These are phyloP conservation scores for Steinernema khuongi DNA, from an alignment of 1,140 invertebrate genomes.

Conservation along the genomic window DNA sequence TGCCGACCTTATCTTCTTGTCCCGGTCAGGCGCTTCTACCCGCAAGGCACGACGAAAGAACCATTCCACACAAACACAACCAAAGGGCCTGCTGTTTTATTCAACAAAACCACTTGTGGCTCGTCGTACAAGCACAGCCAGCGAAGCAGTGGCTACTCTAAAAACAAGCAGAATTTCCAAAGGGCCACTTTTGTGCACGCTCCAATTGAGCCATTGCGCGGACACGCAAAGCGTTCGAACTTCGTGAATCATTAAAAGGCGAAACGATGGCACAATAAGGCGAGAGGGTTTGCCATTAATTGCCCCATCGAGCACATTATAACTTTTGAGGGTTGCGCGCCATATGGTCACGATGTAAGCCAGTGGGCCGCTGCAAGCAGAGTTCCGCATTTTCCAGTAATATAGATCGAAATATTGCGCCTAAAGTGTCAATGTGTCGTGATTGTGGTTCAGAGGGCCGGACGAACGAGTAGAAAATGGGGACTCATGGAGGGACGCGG, in stretches of 20 bases:
- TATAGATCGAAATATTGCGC: conserved; percentile 7
- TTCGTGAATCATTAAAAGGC: background rate
- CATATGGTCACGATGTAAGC: too few species aligned
- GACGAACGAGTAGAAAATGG: background rate
- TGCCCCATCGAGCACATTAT: background rate
- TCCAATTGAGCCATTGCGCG: background rate
- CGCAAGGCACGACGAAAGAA: background rate
- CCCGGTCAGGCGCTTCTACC: background rate
- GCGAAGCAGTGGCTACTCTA: background rate
- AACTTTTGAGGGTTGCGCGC: background rate
- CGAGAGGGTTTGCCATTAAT: background rate
- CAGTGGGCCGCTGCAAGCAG: too few species aligned
- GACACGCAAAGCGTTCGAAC: background rate
- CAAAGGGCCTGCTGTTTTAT: background rate
- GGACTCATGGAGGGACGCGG: background rate
- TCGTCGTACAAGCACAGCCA: too few species aligned
- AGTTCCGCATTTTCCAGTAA: background rate
- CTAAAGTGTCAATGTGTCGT: conserved; percentile 16
- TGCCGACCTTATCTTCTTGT: background rate
- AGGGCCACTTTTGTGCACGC: background rate
- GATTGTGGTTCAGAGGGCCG: background rate
- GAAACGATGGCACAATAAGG: too few species aligned
- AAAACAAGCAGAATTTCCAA: background rate
- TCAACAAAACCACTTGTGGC: background rate
- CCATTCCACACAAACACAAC: background rate